Evolutionary conservation across 2,888 invertebrate genomes (phyloP), one percentile per base, ranked within the genome.

Genomic region (Nineta flava): DNA sequence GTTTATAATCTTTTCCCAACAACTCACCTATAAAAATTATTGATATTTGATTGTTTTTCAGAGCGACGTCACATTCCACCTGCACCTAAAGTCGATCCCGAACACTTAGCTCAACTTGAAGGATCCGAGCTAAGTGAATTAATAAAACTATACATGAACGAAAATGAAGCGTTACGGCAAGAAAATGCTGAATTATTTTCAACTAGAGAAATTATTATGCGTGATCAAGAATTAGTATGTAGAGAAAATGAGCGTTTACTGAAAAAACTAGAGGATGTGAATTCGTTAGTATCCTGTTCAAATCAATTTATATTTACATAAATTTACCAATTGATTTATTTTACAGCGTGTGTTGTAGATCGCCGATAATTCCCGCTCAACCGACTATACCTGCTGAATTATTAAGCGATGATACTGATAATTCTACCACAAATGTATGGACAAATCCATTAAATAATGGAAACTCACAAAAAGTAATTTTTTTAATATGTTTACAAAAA

Each of bases 201-300:
- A 34, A 77, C 85, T 0, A 70, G 87, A 46, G 91, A 93, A 62
- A 76, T 83, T 55, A 73, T 92, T 53, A 74, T 90, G 55, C 68
- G 91, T 10, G 94, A 95, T 64, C 93, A 93, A 63, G 93, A 94
- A 65, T 65, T 88, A 35, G 81, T 94, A 26, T 90, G 88, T 60
- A 71, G 87, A 50, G 94, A 95, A 66, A 95, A 95, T 60, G 94
- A 95, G 63, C 71, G 87, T 48, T 71, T 95, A 52, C 67, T 88
- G 49, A 87, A 84, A 65, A 90, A 91, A 66, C 68, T 94, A 49
- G 92, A 93, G 65, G 87, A 88, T 66, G 85, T 87, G 51, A 87
- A 87, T 67, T 79, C 80, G 87, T 88, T 70, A 79, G 83, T 78
- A 44, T 34, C 7, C 34, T 13, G 9, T 34, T 15, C 35, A 47